These are phyloP conservation scores for Hyla sarda DNA, from an alignment of 2,113 vertebrate species.

Conservation along the genomic window DNA sequence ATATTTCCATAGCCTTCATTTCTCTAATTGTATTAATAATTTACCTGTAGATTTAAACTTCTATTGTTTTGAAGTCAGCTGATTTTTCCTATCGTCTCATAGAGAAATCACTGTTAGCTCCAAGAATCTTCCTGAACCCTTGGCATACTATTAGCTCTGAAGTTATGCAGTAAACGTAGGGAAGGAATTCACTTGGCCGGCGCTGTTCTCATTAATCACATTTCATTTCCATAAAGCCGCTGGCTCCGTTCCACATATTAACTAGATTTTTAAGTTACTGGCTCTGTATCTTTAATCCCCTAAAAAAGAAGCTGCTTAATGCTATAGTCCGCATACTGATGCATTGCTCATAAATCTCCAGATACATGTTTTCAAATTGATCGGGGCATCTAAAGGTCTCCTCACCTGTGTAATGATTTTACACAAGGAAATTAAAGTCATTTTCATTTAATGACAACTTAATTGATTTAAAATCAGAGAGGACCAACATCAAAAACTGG, in stretches of 20 bases:
- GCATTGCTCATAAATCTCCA: constrained; percentile 21
- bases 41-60: not conserved
- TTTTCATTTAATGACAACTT: constrained; percentile 14
- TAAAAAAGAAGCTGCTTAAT: constrained; percentile 7
- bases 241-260: constrained; percentile 30
- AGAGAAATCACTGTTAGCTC: not conserved
- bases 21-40: not conserved
- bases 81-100: not conserved
- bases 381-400: not conserved
- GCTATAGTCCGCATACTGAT: constrained; percentile 18
- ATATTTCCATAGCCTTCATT: not conserved
- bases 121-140: not conserved
- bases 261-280: constrained; percentile 38
- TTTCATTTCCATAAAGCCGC: constrained; percentile 14
- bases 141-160: constrained; percentile 3
- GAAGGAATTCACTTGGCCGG: not conserved
- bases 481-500: not conserved
- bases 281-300: constrained; percentile 14
- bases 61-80: not conserved
- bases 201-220: constrained; percentile 9
- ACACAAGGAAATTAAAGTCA: constrained; percentile 23
- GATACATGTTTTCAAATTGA: constrained; percentile 17
- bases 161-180: not conserved
- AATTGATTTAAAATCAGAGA: constrained; percentile 6
- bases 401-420: constrained; percentile 34